Conservation (phyloP, 2,113 vertebrate species). For the Stercorarius parasiticus region DNA sequence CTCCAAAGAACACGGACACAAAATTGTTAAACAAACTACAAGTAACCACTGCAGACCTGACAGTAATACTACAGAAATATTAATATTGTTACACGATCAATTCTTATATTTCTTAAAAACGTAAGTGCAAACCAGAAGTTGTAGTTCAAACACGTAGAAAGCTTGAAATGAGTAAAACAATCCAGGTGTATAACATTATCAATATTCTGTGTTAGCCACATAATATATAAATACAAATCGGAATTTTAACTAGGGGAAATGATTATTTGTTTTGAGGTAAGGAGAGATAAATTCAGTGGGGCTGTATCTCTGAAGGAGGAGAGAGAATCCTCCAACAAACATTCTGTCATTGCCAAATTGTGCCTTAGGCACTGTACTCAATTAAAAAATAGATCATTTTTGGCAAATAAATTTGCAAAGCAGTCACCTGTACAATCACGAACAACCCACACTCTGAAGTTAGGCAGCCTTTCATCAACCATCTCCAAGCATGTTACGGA, state of each 20-base stretch:
- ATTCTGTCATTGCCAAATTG: neutral
- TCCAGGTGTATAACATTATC: neutral
- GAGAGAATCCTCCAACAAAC: neutral
- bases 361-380: neutral
- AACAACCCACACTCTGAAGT: neutral
- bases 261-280: neutral
- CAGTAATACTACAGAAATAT: neutral
- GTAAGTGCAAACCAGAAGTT: constrained; percentile 12
- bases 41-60: neutral
- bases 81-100: neutral
- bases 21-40: neutral
- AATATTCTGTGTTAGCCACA: neutral
- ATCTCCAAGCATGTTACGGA: neutral
- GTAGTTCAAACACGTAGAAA: neutral
- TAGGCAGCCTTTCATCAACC: neutral
- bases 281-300: neutral
- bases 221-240: neutral
- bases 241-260: neutral
- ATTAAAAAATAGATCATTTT: neutral
- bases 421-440: neutral
- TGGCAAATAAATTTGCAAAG: constrained; percentile 5
- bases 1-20: neutral
- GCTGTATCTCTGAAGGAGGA: neutral
- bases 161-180: constrained; percentile 43
- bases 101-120: neutral